A percentile compares a stretch with the other conserved stretches of the same genome.
Conservation (phyloP, 1,140 invertebrate species). For the Phocides pigmalion region DNA sequence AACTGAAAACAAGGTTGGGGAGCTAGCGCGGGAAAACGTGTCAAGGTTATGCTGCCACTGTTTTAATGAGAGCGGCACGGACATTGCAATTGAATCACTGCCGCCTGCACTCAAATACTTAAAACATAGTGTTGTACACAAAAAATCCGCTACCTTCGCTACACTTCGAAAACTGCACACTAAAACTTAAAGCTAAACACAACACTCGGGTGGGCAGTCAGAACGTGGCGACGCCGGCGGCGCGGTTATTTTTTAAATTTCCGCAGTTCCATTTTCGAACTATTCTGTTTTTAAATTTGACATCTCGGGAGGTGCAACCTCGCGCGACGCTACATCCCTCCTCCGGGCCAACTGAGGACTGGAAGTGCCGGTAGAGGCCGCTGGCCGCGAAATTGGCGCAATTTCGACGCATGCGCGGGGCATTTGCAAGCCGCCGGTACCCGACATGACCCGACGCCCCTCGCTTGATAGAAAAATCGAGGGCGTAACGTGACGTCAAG, state of each 20-base stretch:
- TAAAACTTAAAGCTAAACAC: constrained; percentile 35
- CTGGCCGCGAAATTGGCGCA: constrained; percentile 79
- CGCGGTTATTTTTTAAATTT: constrained; percentile 30
- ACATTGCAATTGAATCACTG: constrained; percentile 64
- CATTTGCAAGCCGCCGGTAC: constrained; percentile 69
- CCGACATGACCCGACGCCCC: constrained; percentile 74
- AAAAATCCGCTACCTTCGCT: constrained; percentile 33
- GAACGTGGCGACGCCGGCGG: constrained; percentile 1
- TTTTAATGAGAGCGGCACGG: constrained; percentile 62
- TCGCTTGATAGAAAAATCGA: constrained; percentile 80
- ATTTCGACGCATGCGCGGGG: constrained; percentile 75
- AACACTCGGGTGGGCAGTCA: constrained; percentile 16
- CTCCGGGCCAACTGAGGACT: constrained; percentile 56
- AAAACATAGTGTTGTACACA: constrained; percentile 37
- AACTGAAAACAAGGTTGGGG: constrained; percentile 72
- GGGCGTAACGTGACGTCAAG: constrained; percentile 80
- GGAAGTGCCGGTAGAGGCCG: constrained; percentile 74
- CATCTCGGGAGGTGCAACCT: constrained; percentile 55
- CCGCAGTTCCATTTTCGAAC: constrained; percentile 57
- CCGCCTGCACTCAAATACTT: constrained; percentile 44
- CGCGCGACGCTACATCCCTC: constrained; percentile 71
- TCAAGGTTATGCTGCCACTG: constrained; percentile 76
- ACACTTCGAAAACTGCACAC: constrained; percentile 32
- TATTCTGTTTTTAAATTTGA: constrained; percentile 73
- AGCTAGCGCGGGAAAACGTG: constrained; percentile 78